These are phyloP conservation scores for Leptinotarsa texana DNA, from an alignment of 1,140 invertebrate genomes.

Conservation along the genomic window DNA sequence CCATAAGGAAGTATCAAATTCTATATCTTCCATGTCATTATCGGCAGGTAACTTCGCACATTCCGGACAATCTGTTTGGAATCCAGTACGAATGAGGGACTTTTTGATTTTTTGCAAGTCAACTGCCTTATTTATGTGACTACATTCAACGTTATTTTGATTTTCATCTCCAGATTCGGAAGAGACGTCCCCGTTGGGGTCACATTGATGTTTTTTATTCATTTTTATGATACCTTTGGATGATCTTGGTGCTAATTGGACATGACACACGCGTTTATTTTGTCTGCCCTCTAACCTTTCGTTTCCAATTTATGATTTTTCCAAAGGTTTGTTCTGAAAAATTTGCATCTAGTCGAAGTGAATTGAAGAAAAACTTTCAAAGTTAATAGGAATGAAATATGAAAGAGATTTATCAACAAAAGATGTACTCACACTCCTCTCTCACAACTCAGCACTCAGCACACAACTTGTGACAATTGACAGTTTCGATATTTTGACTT, in stretches of 20 bases:
- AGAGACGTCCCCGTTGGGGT: constrained; percentile 61
- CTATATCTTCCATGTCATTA: constrained; percentile 45
- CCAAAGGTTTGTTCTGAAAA: too few relatives aligned
- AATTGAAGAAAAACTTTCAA: not conserved
- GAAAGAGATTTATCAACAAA: not conserved
- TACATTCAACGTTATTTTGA: constrained; percentile 60
- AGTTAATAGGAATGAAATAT: not conserved
- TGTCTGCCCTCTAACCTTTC: constrained; percentile 1
- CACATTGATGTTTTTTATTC: constrained; percentile 69
- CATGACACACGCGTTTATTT: constrained; percentile 17
- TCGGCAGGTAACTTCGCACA: constrained; percentile 60
- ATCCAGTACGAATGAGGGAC: constrained; percentile 60
- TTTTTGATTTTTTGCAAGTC: constrained; percentile 68
- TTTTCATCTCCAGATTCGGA: constrained; percentile 67
- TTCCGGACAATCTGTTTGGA: constrained; percentile 64
- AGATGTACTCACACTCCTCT: too few relatives aligned
- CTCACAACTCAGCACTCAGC: too few relatives aligned
- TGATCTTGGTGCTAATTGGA: constrained; percentile 14
- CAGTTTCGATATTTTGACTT: too few relatives aligned
- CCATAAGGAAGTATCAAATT: constrained; percentile 66
- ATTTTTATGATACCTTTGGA: constrained; percentile 54
- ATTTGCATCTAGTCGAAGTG: not conserved
- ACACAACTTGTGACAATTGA: too few relatives aligned
- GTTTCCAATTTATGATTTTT: not conserved
- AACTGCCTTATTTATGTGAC: constrained; percentile 71